phyloP scores from a whole-genome alignment of 2,113 vertebrate species.

The Sylvicapra grimmia region DNA sequence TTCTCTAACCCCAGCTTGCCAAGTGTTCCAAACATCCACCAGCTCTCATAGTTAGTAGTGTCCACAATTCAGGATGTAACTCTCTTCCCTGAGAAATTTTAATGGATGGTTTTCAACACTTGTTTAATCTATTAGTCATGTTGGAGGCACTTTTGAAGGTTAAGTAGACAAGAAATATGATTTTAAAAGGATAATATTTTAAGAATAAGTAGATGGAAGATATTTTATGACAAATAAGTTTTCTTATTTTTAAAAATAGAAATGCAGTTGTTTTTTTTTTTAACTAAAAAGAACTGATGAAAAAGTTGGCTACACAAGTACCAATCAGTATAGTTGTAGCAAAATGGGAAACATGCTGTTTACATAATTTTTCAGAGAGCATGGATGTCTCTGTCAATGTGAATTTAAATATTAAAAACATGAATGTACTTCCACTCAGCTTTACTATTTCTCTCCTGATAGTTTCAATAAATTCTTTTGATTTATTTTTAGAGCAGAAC shows the following conservation, averaged over 20 bases:
- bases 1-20: neutral
- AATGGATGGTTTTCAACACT: neutral
- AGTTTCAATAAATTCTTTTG: neutral
- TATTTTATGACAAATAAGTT: neutral
- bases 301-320: neutral
- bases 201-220: neutral
- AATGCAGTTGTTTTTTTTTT: neutral
- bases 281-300: neutral
- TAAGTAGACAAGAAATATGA: neutral
- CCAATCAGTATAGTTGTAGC: neutral
- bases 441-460: constrained; percentile 45
- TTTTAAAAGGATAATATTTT: neutral
- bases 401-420: constrained; percentile 46
- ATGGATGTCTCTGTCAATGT: neutral
- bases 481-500: constrained; percentile 57
- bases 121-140: neutral
- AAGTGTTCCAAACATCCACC: neutral
- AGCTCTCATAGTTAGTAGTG: neutral
- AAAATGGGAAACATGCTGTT: constrained; percentile 16
- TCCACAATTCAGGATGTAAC: neutral
- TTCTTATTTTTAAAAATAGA: neutral
- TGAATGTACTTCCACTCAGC: neutral
- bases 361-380: neutral
- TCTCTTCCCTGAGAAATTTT: neutral
- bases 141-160: neutral